Conservation (phyloP, 92 coral and sea anemone species). For the Bergia puertoricense region DNA sequence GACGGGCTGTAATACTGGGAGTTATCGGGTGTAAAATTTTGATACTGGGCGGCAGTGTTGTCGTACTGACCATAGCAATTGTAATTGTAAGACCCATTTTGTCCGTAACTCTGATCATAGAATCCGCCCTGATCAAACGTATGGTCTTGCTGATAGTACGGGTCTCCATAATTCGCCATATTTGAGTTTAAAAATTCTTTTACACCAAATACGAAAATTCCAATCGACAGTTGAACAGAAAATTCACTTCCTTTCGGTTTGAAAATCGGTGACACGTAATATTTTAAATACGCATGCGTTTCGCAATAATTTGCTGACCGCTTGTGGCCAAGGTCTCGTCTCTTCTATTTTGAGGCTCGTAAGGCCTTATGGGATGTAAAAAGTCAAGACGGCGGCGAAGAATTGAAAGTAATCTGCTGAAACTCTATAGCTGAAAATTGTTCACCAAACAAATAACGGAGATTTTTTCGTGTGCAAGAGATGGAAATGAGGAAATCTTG, state of each 20-base stretch:
- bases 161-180: conserved; percentile 67
- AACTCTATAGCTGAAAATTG: not conserved
- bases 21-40: conserved; percentile 59
- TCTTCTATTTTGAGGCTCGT: not conserved
- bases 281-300: conserved; percentile 18
- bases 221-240: not conserved
- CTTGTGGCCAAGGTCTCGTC: not conserved
- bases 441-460: not conserved
- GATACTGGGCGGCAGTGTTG: conserved; percentile 55
- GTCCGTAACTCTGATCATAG: conserved; percentile 74
- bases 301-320: not conserved
- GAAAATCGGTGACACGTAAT: conserved; percentile 30
- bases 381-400: not conserved
- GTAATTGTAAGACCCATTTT: conserved; percentile 40
- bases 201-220: not conserved
- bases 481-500: not conserved
- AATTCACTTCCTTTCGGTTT: not conserved
- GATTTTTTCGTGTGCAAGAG: not conserved
- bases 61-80: conserved; percentile 53
- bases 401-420: not conserved
- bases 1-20: conserved; percentile 54
- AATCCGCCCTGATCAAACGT: conserved; percentile 90
- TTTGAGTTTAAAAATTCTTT: not conserved
- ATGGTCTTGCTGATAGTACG: conserved; percentile 60
- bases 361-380: not conserved